phyloP scores from a whole-genome alignment of 2,888 invertebrate genomes.

The Thera obeliscata region DNA sequence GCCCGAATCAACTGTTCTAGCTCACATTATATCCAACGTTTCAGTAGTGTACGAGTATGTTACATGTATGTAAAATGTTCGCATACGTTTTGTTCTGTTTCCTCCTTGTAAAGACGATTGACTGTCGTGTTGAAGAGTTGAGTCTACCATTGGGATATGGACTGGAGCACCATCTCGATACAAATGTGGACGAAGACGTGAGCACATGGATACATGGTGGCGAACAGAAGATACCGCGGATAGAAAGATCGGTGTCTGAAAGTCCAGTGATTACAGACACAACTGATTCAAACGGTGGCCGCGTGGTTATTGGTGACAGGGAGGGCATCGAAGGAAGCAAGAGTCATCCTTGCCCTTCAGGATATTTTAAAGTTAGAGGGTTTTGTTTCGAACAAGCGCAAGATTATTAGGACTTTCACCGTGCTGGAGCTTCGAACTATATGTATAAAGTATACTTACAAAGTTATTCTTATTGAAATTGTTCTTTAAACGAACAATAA shows the following conservation, averaged over 20 bases:
- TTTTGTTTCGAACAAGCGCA: conserved; percentile 2
- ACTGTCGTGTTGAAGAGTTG: not conserved
- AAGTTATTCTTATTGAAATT: too few relatives aligned
- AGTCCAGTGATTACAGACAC: conserved; percentile 6
- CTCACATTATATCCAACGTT: not conserved
- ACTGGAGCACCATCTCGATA: not conserved
- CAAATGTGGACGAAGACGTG: not conserved
- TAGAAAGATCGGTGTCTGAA: not conserved
- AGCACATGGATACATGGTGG: not conserved
- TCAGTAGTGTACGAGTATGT: not conserved
- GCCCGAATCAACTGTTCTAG: not conserved
- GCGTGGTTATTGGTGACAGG: conserved; percentile 4
- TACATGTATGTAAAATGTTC: conserved; percentile 8
- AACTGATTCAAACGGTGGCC: not conserved
- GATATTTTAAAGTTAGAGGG: not conserved
- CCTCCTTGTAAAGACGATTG: conserved; percentile 1
- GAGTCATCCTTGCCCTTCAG: conserved; percentile 11
- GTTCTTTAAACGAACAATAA: too few relatives aligned
- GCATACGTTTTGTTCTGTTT: conserved; percentile 11
- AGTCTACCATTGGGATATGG: not conserved
- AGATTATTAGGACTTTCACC: not conserved
- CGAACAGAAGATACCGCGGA: conserved; percentile 2
- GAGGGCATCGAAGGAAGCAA: conserved; percentile 1
- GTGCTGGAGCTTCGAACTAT: not conserved
- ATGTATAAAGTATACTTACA: too few relatives aligned